Percentiles rank a stretch among this genome's conserved stretches.
These are phyloP conservation scores for Meta bourneti DNA, from an alignment of 2,888 invertebrate species.

Conservation along the genomic window DNA sequence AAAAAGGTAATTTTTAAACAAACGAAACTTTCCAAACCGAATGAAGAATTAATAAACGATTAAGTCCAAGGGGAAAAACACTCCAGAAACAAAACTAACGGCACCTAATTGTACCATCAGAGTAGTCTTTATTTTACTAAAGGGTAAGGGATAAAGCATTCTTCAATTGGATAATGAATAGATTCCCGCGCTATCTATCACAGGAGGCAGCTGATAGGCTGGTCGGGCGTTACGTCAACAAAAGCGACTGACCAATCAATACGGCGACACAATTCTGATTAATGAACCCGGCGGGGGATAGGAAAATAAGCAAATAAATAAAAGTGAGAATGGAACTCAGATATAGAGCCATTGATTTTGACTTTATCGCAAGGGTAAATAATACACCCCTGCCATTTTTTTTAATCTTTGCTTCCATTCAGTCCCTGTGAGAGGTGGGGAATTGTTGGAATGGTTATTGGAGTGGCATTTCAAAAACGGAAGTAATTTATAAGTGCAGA, in stretches of 20 bases:
- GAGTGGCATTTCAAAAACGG: neutral
- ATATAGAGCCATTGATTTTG: slow-evolving; percentile 56
- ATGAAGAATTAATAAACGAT: neutral
- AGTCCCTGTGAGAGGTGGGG: neutral
- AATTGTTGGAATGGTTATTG: slow-evolving; percentile 52
- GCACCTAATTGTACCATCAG: slow-evolving; percentile 24
- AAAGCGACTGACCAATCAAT: slow-evolving; percentile 50
- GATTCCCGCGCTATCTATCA: slow-evolving; percentile 41
- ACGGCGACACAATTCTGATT: slow-evolving; percentile 57
- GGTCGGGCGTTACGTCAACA: slow-evolving; percentile 54
- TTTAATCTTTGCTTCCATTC: neutral
- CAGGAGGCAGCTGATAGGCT: slow-evolving; percentile 39
- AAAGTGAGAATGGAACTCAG: slow-evolving; percentile 21
- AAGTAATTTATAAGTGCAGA: slow-evolving; percentile 55
- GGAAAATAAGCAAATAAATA: slow-evolving; percentile 42
- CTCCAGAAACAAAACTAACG: neutral
- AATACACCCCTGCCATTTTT: slow-evolving; percentile 35
- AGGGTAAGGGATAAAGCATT: slow-evolving; percentile 48
- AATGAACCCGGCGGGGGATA: slow-evolving; percentile 34
- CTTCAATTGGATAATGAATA: slow-evolving; percentile 55
- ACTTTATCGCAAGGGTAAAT: slow-evolving; percentile 56
- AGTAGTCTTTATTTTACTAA: neutral
- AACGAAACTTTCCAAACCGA: no score
- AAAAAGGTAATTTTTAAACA: no score
- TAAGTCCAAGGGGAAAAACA: neutral